Conservation (phyloP, 2,888 invertebrate species). For the Chalcosyrphus nemorum region DNA sequence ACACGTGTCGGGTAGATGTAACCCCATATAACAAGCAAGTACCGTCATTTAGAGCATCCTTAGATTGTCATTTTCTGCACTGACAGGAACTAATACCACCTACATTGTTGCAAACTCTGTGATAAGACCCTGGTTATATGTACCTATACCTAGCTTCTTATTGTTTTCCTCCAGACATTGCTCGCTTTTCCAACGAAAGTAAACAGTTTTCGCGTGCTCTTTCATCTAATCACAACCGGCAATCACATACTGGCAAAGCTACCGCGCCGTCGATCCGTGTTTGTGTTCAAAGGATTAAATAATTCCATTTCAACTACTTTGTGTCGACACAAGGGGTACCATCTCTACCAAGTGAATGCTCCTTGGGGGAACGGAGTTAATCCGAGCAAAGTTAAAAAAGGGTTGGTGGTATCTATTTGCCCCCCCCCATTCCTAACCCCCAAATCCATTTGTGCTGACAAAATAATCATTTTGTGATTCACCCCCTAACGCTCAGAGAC, state of each 20-base stretch:
- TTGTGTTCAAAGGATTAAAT: conserved; percentile 72
- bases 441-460: conserved; percentile 68
- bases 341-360: background rate
- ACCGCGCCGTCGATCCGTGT: conserved; percentile 48
- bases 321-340: conserved; percentile 53
- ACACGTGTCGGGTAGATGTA: conserved; percentile 58
- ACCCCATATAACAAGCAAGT: conserved; percentile 23
- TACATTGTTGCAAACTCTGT: conserved; percentile 62
- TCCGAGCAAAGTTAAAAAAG: conserved; percentile 47
- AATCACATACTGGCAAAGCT: conserved; percentile 53
- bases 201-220: conserved; percentile 64
- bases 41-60: conserved; percentile 61
- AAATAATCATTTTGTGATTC: conserved; percentile 73
- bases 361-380: conserved; percentile 48
- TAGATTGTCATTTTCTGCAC: conserved; percentile 61
- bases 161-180: background rate
- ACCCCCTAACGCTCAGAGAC: conserved; percentile 40
- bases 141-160: conserved; percentile 17
- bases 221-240: conserved; percentile 59
- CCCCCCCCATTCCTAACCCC: background rate
- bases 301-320: conserved; percentile 70
- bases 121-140: conserved; percentile 53
- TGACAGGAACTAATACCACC: conserved; percentile 63
- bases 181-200: conserved; percentile 22
- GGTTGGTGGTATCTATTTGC: conserved; percentile 48